Percentiles rank a stretch among this genome's conserved stretches.
phyloP scores from a whole-genome alignment of 1,140 invertebrate species.

The Acyrthosiphon pisum region DNA sequence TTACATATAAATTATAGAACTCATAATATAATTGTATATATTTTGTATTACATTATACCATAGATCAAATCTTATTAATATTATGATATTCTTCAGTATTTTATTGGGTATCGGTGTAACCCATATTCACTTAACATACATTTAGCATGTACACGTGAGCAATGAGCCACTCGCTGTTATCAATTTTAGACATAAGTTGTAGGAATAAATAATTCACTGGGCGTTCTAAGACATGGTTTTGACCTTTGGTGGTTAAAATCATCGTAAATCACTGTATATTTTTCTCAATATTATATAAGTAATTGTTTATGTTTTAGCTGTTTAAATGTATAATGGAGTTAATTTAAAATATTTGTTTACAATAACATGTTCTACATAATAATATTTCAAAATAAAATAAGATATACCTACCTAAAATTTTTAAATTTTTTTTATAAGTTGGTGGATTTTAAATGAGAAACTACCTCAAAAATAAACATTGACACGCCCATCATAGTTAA shows the following conservation, averaged over 20 bases:
- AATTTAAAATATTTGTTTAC: not conserved
- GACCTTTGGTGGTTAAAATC: not conserved
- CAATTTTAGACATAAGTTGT: not conserved
- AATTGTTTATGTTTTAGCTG: not conserved
- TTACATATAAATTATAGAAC: no score
- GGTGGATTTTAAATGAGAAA: no score
- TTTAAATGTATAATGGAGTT: not conserved
- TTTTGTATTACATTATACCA: no score
- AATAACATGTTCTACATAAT: not conserved
- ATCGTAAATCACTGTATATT: not conserved
- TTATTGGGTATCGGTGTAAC: no score
- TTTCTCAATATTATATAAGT: not conserved
- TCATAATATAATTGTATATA: no score
- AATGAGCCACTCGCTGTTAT: not conserved
- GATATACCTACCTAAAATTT: not conserved
- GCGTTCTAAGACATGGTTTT: not conserved
- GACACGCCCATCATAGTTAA: not conserved
- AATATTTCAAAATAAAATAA: not conserved
- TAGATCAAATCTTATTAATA: no score
- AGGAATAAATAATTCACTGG: not conserved
- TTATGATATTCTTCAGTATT: no score
- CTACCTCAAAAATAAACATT: not conserved
- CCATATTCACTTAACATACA: not conserved
- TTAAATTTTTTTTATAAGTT: not conserved
- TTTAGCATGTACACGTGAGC: not conserved